These are phyloP conservation scores for Synaphobranchus kaupii DNA, from an alignment of 2,797 vertebrate genomes.

Conservation along the genomic window DNA sequence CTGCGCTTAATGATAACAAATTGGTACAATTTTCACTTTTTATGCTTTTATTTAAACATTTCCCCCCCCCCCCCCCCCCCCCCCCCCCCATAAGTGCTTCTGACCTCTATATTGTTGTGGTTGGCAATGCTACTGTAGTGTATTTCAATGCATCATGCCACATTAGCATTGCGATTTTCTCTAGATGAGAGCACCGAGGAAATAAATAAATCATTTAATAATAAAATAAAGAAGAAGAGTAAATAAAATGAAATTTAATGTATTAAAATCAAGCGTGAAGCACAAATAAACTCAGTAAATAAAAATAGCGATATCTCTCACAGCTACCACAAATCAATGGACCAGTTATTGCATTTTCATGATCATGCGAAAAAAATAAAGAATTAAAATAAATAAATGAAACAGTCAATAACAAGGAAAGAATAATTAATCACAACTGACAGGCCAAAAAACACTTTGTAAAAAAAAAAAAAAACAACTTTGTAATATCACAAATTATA, in stretches of 20 bases:
- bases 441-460: background rate
- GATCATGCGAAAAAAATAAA: background rate
- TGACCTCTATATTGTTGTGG: background rate
- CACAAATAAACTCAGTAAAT: background rate
- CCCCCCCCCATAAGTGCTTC: background rate
- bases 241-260: background rate
- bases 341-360: background rate
- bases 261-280: background rate
- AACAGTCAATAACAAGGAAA: background rate
- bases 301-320: background rate
- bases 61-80: no score
- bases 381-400: background rate
- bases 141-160: background rate
- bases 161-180: background rate
- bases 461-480: no score
- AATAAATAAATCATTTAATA: background rate
- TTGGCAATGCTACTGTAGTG: background rate
- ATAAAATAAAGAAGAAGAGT: background rate
- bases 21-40: background rate
- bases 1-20: background rate
- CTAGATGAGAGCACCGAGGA: background rate
- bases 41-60: no score
- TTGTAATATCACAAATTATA: background rate
- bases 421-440: background rate
- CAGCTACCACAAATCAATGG: background rate